Evolutionary conservation across 1,140 invertebrate genomes (phyloP), one percentile per base, ranked within the genome.

Genomic region (Formica exsecta): DNA sequence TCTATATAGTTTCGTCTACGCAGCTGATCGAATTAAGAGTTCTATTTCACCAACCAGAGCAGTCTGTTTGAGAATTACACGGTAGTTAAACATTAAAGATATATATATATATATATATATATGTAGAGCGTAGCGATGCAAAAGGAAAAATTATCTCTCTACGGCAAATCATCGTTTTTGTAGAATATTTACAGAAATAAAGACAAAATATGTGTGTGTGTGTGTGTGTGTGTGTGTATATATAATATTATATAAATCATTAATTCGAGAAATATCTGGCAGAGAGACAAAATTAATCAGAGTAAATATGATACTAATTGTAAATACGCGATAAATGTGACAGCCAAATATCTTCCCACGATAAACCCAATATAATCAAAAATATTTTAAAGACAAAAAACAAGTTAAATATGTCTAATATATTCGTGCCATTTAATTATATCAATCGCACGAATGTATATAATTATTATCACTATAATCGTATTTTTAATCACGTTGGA

Each of bases 11-110:
- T 83, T 48, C 38, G 38, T 81, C 79, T 61, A 13, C 19, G 64
- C 64, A 57, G 36, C 29, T 41, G 66, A 73, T 73, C 61, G 51
- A 83, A 73, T 83, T 73, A 83, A 73, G 51, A 73, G 66, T 83
- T 83, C 38, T 61, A 51, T 36, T n/a, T 83, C 19, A 5, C 32
- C 54, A 29, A 19, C 48, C 22, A 54, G n/a, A 68, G 41, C 22
- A 41, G n/a, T 36, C n/a, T 44, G 25, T 22, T 77, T 19, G 41
- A 59, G 13, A 80, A 70, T 70, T 80, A 68, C 2, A 7, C 29
- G 19, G 51, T 54, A 54, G 57, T 70, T 80, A 80, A 70, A 41
- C 3, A 29, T 38, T 9, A 8, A 19, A 11, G 19, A 57, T 38
- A 29, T 25, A 11, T 38, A 48, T 13, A 13, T 13, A 48, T 13